Conservation (phyloP, 2,888 invertebrate genomes). For the Gasteruption jaculator region DNA sequence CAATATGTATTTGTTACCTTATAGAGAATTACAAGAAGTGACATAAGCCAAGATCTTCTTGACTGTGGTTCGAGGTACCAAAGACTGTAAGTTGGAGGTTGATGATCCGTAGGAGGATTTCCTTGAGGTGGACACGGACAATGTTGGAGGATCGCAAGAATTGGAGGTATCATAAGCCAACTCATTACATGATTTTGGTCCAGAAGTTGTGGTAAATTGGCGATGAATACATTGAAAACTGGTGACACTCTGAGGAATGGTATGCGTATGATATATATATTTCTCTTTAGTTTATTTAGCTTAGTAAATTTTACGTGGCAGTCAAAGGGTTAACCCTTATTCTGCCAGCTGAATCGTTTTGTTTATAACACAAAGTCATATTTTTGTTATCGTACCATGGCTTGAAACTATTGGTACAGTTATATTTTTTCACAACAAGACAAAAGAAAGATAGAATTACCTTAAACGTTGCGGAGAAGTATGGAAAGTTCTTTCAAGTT, state of each 20-base stretch:
- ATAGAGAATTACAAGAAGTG: constrained; percentile 88
- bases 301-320: too few relatives aligned
- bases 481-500: constrained; percentile 84
- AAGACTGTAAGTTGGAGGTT: constrained; percentile 75
- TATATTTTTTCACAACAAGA: background rate
- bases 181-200: constrained; percentile 97
- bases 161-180: constrained; percentile 79
- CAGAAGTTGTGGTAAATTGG: constrained; percentile 87
- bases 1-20: too few relatives aligned
- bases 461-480: constrained; percentile 82
- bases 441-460: constrained; percentile 47
- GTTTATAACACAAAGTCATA: background rate
- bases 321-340: too few relatives aligned
- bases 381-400: too few relatives aligned
- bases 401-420: too few relatives aligned
- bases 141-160: constrained; percentile 75
- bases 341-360: constrained; percentile 9
- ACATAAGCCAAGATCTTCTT: constrained; percentile 88
- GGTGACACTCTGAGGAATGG: constrained; percentile 84
- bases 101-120: constrained; percentile 55
- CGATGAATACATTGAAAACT: constrained; percentile 93
- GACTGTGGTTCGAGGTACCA: constrained; percentile 85
- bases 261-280: too few relatives aligned
- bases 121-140: constrained; percentile 72
- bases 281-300: too few relatives aligned